Evolutionary conservation across 2,113 vertebrate genomes (phyloP).

Genomic region (Coracopsis vasa): DNA sequence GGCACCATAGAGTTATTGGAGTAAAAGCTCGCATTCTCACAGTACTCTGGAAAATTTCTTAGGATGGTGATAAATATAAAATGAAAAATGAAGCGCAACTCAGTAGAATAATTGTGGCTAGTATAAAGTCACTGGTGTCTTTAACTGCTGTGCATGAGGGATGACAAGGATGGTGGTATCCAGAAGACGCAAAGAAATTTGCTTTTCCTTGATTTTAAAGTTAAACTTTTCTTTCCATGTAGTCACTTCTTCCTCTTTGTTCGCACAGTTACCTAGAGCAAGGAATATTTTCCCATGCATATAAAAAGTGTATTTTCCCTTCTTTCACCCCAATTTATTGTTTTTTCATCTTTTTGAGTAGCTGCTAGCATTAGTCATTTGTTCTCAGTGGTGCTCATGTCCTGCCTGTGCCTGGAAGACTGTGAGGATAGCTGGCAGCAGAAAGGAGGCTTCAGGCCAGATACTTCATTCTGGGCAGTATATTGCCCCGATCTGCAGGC

Average conservation of each 20-base stretch:
- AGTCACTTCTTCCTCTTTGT: background rate
- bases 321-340: background rate
- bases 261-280: background rate
- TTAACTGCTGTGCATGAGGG: background rate
- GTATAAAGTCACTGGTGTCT: background rate
- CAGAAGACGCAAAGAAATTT: background rate
- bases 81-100: background rate
- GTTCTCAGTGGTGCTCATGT: background rate
- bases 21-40: background rate
- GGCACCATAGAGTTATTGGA: background rate
- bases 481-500: background rate
- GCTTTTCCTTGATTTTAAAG: background rate
- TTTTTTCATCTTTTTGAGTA: background rate
- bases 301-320: background rate
- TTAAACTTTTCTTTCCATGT: background rate
- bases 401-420: background rate
- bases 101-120: background rate
- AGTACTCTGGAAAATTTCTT: background rate
- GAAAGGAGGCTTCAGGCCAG: background rate
- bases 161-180: background rate
- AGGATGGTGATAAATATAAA: background rate
- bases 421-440: background rate
- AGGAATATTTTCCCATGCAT: background rate
- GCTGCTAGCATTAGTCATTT: slow-evolving; percentile 8
- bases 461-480: background rate